phyloP scores from a whole-genome alignment of 2,113 vertebrate genomes.

The Amazona vittata region DNA sequence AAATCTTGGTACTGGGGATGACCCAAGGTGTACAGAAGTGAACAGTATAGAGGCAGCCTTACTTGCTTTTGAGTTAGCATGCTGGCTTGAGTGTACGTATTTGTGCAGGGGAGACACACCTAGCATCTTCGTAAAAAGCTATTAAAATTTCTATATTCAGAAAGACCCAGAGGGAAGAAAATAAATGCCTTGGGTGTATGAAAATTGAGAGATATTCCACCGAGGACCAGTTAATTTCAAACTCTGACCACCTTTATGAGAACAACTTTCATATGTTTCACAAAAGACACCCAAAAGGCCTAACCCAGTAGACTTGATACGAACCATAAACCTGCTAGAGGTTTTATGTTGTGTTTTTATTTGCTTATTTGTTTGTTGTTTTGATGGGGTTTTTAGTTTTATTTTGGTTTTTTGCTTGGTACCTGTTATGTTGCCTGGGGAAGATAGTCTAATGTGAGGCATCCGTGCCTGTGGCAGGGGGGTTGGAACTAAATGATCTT shows the following conservation, averaged over 20 bases:
- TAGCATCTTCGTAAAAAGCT: not conserved
- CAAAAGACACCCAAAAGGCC: not conserved
- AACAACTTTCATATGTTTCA: not conserved
- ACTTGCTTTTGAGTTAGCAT: not conserved
- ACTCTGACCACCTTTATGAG: not conserved
- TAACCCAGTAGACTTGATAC: not conserved
- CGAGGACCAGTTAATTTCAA: not conserved
- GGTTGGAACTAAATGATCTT: not conserved
- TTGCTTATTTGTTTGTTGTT: fast-evolving
- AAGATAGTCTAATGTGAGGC: not conserved
- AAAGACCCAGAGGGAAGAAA: not conserved
- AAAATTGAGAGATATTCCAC: not conserved
- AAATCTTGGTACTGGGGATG: not conserved
- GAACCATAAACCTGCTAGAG: not conserved
- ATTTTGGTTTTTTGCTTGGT: not conserved
- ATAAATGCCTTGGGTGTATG: not conserved
- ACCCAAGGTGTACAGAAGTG: not conserved
- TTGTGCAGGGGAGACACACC: not conserved
- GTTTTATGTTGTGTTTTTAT: fast-evolving
- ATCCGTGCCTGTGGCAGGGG: not conserved
- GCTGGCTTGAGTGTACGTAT: not conserved
- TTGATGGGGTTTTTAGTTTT: not conserved
- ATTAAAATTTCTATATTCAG: not conserved
- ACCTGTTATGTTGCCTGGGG: not conserved
- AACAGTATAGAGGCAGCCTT: not conserved